Conservation (phyloP, 37 sponge, comb jelly and placozoan species). For the Oscarella lobularis region DNA sequence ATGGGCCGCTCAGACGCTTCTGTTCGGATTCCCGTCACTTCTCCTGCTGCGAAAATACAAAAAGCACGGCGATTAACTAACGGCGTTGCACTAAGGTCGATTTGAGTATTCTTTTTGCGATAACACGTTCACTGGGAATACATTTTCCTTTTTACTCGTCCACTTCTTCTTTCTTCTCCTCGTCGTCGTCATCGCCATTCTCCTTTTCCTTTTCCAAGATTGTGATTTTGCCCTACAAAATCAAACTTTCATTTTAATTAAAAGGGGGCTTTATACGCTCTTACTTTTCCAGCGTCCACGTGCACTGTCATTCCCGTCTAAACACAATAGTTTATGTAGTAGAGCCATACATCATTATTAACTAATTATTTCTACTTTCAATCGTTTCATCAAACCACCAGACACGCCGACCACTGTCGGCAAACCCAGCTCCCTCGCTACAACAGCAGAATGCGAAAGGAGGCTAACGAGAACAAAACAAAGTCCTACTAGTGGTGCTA, state of each 20-base stretch:
- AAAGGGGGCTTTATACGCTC: neutral
- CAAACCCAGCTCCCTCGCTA: conserved; percentile 74
- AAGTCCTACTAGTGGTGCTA: neutral
- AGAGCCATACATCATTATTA: neutral
- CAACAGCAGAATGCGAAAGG: conserved; percentile 83
- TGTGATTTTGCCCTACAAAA: neutral
- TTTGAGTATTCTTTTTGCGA: too few relatives aligned
- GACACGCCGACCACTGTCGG: conserved; percentile 86
- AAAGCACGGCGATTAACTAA: too few relatives aligned
- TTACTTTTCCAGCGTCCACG: conserved; percentile 65
- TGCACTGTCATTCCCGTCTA: conserved; percentile 73
- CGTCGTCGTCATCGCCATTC: too few relatives aligned
- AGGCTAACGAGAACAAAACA: conserved; percentile 19
- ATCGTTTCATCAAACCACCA: conserved; percentile 74
- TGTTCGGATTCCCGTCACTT: too few relatives aligned
- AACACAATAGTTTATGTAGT: neutral
- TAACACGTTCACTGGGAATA: too few relatives aligned
- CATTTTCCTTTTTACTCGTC: too few relatives aligned
- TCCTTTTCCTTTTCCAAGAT: neutral
- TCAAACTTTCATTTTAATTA: neutral
- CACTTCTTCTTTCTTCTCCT: too few relatives aligned
- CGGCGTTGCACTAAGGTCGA: too few relatives aligned
- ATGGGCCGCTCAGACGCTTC: too few relatives aligned
- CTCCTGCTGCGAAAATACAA: too few relatives aligned
- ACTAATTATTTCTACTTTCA: conserved; percentile 22